Conservation (phyloP, 2,888 invertebrate genomes). For the Yponomeuta sedellus region DNA sequence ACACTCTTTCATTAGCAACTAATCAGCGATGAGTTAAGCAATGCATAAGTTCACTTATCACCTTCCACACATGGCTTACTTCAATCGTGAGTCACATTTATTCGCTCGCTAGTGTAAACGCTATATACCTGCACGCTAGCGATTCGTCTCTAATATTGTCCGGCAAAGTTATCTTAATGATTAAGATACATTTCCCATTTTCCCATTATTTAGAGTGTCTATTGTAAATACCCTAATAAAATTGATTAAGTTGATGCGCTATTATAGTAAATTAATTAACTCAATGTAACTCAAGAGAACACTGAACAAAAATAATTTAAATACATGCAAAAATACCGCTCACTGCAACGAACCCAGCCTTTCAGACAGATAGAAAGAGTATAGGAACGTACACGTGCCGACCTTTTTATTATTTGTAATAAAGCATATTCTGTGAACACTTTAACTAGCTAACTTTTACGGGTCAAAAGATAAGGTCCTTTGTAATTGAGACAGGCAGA, state of each 20-base stretch:
- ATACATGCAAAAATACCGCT: too few species aligned
- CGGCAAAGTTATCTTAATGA: conserved; percentile 18
- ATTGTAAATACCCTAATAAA: conserved; percentile 49
- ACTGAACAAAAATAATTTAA: too few species aligned
- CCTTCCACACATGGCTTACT: conserved; percentile 22
- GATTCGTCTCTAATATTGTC: conserved; percentile 8
- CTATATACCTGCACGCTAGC: conserved; percentile 20
- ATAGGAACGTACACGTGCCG: too few species aligned
- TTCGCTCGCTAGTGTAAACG: conserved; percentile 16
- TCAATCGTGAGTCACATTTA: conserved; percentile 20
- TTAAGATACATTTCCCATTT: conserved; percentile 28
- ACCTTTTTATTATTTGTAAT: too few species aligned
- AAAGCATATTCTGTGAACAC: too few species aligned
- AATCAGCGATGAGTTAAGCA: conserved; percentile 32
- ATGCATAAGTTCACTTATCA: conserved; percentile 24
- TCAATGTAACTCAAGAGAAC: too few species aligned
- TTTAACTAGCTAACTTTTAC: too few species aligned
- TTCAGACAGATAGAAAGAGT: too few species aligned
- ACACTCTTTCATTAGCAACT: conserved; percentile 37
- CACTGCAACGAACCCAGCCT: too few species aligned
- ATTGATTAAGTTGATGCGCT: conserved; percentile 39
- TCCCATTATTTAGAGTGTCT: conserved; percentile 36
- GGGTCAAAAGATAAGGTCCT: too few species aligned
- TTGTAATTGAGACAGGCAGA: too few species aligned
- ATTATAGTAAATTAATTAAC: neutral